These are phyloP conservation scores for Xestia sexstrigata DNA, from an alignment of 2,888 invertebrate genomes.

Conservation along the genomic window DNA sequence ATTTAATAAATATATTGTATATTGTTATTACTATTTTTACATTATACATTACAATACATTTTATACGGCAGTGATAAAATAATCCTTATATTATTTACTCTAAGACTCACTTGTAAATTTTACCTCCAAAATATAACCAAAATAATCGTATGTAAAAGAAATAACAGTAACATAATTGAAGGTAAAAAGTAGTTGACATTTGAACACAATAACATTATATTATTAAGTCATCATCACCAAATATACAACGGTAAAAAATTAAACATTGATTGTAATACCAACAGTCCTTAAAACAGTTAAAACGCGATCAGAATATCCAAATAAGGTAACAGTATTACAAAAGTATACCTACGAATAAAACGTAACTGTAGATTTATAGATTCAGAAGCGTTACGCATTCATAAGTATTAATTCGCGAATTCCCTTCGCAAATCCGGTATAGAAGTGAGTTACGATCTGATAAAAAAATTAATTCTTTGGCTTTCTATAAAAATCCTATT, in stretches of 20 bases:
- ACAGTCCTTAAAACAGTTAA: constrained; percentile 41
- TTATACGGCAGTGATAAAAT: constrained; percentile 61
- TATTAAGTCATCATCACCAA: not conserved
- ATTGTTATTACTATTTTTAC: constrained; percentile 58
- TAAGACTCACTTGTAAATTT: constrained; percentile 38
- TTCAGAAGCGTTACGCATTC: constrained; percentile 36
- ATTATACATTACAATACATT: constrained; percentile 63
- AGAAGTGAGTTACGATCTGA: not conserved
- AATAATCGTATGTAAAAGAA: not conserved
- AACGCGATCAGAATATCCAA: constrained; percentile 62
- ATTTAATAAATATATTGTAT: constrained; percentile 65
- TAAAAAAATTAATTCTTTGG: not conserved
- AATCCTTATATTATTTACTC: constrained; percentile 24
- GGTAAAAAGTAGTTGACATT: constrained; percentile 14
- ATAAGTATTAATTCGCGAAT: constrained; percentile 23
- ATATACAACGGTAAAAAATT: constrained; percentile 54
- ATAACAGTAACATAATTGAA: not conserved
- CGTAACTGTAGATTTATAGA: constrained; percentile 23
- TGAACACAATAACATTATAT: constrained; percentile 41
- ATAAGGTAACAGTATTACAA: constrained; percentile 50
- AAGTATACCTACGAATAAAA: constrained; percentile 3
- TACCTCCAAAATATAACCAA: not conserved
- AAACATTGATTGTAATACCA: constrained; percentile 42
- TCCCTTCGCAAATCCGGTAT: constrained; percentile 32
- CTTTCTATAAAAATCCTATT: not conserved